phyloP scores from a whole-genome alignment of 1,140 invertebrate species.

The Scaptomyza hsui region DNA sequence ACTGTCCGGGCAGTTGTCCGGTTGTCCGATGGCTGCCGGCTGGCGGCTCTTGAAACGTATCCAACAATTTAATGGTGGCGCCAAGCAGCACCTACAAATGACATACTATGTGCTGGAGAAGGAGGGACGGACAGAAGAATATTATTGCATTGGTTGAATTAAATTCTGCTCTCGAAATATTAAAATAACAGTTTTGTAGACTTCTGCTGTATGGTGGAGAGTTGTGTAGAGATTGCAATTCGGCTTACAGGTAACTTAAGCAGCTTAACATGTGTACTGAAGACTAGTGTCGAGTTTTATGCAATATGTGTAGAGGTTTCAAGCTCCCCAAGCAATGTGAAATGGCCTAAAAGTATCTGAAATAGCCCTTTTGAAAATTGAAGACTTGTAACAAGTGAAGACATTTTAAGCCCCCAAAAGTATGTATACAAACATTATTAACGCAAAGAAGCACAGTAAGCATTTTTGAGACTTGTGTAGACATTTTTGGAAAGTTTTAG shows the following conservation, averaged over 20 bases:
- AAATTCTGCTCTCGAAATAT: neutral
- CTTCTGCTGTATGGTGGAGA: neutral
- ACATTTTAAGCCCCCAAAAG: neutral
- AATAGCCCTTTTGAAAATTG: too few species aligned
- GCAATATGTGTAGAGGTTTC: neutral
- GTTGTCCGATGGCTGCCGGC: neutral
- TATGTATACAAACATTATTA: too few species aligned
- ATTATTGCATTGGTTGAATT: slow-evolving; percentile 19
- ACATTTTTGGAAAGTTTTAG: neutral
- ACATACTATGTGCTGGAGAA: slow-evolving; percentile 7
- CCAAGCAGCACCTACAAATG: slow-evolving; percentile 20
- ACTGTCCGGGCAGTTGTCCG: neutral
- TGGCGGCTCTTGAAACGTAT: slow-evolving; percentile 24
- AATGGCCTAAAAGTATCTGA: too few species aligned
- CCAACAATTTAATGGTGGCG: slow-evolving; percentile 34
- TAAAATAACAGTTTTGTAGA: neutral
- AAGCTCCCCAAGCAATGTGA: too few species aligned
- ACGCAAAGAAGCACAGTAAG: too few species aligned
- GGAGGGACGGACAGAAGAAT: too few species aligned
- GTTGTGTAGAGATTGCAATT: neutral
- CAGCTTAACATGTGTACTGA: too few species aligned
- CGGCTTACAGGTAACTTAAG: neutral
- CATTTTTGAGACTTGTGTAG: slow-evolving; percentile 16
- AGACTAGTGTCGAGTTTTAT: neutral
- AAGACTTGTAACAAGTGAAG: too few species aligned